Percentiles rank a stretch among this genome's conserved stretches.
phyloP scores from a whole-genome alignment of 2,797 vertebrate species.

The Eidolon dupreanum region DNA sequence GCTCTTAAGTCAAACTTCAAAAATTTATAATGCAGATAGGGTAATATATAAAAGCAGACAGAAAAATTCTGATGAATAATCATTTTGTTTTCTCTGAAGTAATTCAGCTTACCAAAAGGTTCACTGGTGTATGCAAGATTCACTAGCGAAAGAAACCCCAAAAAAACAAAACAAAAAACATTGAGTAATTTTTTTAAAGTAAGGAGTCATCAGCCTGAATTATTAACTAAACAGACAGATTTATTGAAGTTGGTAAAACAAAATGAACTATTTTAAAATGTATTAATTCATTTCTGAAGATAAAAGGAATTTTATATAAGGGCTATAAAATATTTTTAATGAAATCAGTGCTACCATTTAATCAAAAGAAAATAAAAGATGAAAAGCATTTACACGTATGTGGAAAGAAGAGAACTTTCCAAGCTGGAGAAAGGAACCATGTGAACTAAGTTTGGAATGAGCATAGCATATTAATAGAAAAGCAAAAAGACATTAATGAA shows the following conservation, averaged over 20 bases:
- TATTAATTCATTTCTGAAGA: neutral
- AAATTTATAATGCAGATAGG: neutral
- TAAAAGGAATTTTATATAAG: constrained; percentile 4
- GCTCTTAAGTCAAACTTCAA: neutral
- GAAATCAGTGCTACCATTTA: neutral
- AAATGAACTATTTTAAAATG: constrained; percentile 38
- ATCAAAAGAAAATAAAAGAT: neutral
- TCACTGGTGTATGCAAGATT: neutral
- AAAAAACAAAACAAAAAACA: neutral
- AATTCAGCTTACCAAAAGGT: constrained; percentile 19
- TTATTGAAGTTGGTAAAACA: constrained; percentile 34
- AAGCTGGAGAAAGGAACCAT: neutral
- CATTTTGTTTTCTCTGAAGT: constrained; percentile 27
- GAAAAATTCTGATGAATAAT: constrained; percentile 5
- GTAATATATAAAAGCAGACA: neutral
- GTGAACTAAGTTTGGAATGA: neutral
- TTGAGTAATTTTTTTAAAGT: neutral
- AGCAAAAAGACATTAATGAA: neutral
- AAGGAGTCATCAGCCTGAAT: neutral
- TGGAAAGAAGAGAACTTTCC: neutral
- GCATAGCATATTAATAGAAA: neutral
- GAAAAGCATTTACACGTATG: neutral
- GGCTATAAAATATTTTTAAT: neutral
- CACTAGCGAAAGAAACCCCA: neutral
- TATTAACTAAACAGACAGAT: constrained; percentile 8